Evolutionary conservation across 1,140 invertebrate genomes (phyloP).

Genomic region (Drosophila oshimai): DNA sequence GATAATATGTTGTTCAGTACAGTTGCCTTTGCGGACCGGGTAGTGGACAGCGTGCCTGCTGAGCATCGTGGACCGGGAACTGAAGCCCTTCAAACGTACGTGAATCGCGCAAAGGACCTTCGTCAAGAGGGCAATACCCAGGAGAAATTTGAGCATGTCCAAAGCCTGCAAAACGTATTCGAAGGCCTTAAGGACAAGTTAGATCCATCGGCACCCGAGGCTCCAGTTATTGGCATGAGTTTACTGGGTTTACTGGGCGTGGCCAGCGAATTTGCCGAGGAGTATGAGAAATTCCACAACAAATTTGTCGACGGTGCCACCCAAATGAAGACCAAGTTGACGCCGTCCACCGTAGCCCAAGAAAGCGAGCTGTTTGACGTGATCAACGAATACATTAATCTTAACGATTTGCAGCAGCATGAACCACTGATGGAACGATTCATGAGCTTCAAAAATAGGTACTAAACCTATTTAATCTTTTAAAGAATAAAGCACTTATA

Average conservation of each 20-base stretch:
- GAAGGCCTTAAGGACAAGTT: background rate
- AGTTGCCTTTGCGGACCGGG: background rate
- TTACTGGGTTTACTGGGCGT: background rate
- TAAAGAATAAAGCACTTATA: background rate
- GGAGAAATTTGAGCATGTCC: background rate
- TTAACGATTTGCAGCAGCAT: background rate
- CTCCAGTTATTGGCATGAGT: background rate
- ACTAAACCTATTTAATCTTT: background rate
- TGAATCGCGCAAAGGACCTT: background rate
- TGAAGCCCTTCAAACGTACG: background rate
- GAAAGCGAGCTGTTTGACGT: slow-evolving; percentile 3
- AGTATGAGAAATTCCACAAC: slow-evolving; percentile 4
- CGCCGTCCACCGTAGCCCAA: background rate
- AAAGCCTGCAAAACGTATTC: background rate
- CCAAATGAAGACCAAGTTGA: slow-evolving; percentile 3
- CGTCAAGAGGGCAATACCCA: background rate
- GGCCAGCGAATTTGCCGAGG: background rate
- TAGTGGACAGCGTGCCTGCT: background rate
- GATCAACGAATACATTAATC: background rate
- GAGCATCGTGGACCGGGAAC: background rate
- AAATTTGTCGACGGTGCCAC: background rate
- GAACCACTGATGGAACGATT: background rate
- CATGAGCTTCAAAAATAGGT: background rate
- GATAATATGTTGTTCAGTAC: background rate
- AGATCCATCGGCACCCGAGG: background rate